Evolutionary conservation across 2,888 invertebrate species (phyloP), one percentile per base, ranked within the genome.

Genomic region (Leptodirus hochenwartii): DNA sequence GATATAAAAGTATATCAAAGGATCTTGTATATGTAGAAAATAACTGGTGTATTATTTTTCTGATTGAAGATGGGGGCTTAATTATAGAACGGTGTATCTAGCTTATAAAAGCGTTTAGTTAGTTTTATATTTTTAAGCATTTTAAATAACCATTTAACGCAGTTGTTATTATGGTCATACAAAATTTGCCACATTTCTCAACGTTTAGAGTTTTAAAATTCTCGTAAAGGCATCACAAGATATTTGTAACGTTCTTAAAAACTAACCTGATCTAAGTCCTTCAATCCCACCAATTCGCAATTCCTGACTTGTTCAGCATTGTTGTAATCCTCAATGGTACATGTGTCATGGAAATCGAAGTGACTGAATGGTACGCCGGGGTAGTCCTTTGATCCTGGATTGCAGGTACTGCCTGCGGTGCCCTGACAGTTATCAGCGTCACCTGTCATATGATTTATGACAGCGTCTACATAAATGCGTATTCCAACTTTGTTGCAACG

Each of bases 371-470:
- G 77, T 0, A 82, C 76, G 0, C 56, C 59, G 1, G 64, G 64
- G 39, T 56, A 66, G 3, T 41, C 36, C 32, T 50, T 50, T 2
- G 39, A 41, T 1, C 37, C 41, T 8, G 66, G 54, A 39, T 67
- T 53, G 1, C 66, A 68, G 0, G 46, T 53, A 24, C 64, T 55
- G 22, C 76, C 72, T 2, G 55, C 73, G 0, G 66, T 67, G 26
- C 76, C 71, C 1, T 54, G 70, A 0, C 64, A 76, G 6, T 4
- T 43, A 3, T 41, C 42, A 27, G 37, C 30, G 15, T 37, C 37
- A 2, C 44, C 68, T 0, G 77, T 69, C 88, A 88, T 88, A 52
- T 90, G 88, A 53, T 90, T 90, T 34, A 87, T 62, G 9, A 90
- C 66, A 0, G 72, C 66, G 46, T 90, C 88, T 0, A 75, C 80